Evolutionary conservation across 2,888 invertebrate genomes (phyloP), one percentile per base, ranked within the genome.

Genomic region (Lasioglossum villosulum): DNA sequence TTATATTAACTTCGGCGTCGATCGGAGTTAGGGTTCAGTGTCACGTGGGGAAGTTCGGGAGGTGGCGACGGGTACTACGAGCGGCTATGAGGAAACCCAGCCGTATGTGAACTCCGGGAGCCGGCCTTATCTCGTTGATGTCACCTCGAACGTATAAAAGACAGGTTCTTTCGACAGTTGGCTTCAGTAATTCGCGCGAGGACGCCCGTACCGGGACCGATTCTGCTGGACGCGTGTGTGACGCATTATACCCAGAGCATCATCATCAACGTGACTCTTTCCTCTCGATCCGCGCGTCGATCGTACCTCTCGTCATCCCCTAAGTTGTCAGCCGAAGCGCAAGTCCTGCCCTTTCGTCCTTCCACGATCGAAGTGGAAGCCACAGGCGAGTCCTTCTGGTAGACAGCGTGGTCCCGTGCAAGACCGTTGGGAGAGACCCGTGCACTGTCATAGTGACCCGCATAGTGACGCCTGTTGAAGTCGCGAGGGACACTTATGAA

Each of bases 401-500:
- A 66, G 72, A 63, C 66, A 72, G 14, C 30, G 42, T 63, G 75
- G 14, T 81, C 39, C 63, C 34, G 80, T 75, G 71, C 78, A 74
- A 80, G 76, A 23, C 30, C 63, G 68, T 75, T 78, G 16, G 66
- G 73, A 37, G 75, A 63, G 27, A 72, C 81, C 56, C 72, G 82
- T 70, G 76, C 78, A 68, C 72, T 70, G 71, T 66, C 80, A 72
- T 5, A 59, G 59, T 59, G 59, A 45, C 75, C 79, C 74, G 86
- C 78, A 78, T 82, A 88, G 89, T 91, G 86, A 83, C 71, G 73
- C 66, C 71, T 59, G 82, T 85, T 82, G 89, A 75, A 80, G 87
- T 89, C 75, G 87, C 87, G 92, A 92, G 86, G 93, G 92, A 93
- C 90, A 93, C 93, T 94, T 94, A 94, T 94, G 94, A 94, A 93